These are phyloP conservation scores for Sminthurides aquaticus DNA, from an alignment of 2,888 invertebrate species.

Conservation along the genomic window DNA sequence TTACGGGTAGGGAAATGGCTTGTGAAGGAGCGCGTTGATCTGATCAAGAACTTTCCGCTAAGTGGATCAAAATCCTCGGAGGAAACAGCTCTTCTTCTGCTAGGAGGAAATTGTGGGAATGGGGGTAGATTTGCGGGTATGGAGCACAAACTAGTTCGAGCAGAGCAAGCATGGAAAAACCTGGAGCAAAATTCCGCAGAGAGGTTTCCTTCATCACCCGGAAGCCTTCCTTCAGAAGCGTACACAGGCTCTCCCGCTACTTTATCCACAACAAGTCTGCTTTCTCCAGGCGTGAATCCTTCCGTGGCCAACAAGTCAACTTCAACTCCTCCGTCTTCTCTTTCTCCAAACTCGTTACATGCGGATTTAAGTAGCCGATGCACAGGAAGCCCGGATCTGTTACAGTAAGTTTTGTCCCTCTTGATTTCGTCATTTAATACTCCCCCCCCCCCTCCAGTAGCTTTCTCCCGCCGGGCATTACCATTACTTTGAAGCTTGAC, in stretches of 20 bases:
- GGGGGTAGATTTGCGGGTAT: conserved; percentile 39
- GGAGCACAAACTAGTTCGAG: conserved; percentile 40
- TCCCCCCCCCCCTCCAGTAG: too few species aligned
- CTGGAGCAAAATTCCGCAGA: conserved; percentile 21
- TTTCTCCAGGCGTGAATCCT: neutral
- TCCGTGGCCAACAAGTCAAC: neutral
- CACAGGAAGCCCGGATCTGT: conserved; percentile 29
- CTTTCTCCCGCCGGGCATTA: too few species aligned
- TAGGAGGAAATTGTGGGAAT: conserved; percentile 30
- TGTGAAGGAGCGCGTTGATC: conserved; percentile 46
- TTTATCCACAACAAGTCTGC: conserved; percentile 8
- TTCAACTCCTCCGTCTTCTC: neutral
- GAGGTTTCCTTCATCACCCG: neutral
- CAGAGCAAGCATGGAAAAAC: conserved; percentile 41
- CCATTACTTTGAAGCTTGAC: too few species aligned
- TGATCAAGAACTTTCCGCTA: conserved; percentile 42
- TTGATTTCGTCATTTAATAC: too few species aligned
- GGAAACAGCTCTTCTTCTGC: conserved; percentile 27
- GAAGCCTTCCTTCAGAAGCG: neutral
- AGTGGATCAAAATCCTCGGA: conserved; percentile 26
- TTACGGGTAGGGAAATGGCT: conserved; percentile 45
- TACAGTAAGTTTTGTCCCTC: conserved; percentile 40
- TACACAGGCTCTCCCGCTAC: conserved; percentile 1
- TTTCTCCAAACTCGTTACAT: neutral
- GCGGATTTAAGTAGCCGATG: conserved; percentile 19